Evolutionary conservation across 92 coral and sea anemone genomes (phyloP).

Genomic region (Phenganax marumi): DNA sequence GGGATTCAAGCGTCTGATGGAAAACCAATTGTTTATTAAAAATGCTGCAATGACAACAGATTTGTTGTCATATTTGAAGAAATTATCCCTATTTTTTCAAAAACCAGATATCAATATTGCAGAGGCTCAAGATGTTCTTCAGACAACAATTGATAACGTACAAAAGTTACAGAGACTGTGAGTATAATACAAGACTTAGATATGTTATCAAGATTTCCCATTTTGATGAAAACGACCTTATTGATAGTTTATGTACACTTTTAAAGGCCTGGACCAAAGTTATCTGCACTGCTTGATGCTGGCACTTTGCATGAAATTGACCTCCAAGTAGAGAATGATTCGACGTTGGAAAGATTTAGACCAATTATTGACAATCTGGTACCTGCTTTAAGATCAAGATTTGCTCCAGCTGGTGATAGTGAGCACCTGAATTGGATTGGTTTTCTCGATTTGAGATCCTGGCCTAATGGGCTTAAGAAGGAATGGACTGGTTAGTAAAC

Average conservation of each 20-base stretch:
- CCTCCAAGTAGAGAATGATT: background rate
- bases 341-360: conserved; percentile 12
- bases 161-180: background rate
- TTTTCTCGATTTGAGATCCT: conserved; percentile 23
- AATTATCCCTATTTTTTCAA: conserved; percentile 26
- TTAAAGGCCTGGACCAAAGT: conserved; percentile 29
- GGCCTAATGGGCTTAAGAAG: background rate
- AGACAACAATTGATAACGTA: background rate
- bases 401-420: background rate
- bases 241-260: too few relatives aligned
- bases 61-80: background rate
- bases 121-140: background rate
- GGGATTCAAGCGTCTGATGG: conserved; percentile 4
- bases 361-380: background rate
- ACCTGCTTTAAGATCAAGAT: background rate
- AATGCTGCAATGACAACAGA: conserved; percentile 33
- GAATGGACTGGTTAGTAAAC: background rate
- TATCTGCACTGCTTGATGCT: conserved; percentile 7
- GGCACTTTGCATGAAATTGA: background rate
- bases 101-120: conserved; percentile 25
- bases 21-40: background rate
- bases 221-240: background rate
- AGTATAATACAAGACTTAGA: background rate
- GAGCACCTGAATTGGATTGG: conserved; percentile 34
- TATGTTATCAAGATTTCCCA: background rate